Evolutionary conservation across 2,797 vertebrate species (phyloP), one percentile per base, ranked within the genome.

Genomic region (Esox masquinongy): DNA sequence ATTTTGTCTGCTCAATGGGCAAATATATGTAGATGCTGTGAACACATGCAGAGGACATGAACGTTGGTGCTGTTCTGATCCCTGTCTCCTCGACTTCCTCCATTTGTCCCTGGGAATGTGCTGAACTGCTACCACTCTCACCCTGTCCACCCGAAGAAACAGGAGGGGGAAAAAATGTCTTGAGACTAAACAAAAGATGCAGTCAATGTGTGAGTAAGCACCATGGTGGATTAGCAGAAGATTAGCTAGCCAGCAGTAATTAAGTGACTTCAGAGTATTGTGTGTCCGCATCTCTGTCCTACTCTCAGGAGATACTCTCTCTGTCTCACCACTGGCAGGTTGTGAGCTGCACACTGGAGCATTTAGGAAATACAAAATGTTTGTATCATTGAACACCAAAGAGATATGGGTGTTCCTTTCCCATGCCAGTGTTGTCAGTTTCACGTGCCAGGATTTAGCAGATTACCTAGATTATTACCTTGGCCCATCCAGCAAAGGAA

Each of bases 151-250:
- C 43, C 68, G 80, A 12, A 61, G 22, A 84, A 81, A n/a, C 67
- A 19, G 49, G 72, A 73, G 75, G 22, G 84, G 85, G 87, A 79
- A 90, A 87, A 85, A 86, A 87, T 86, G 81, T 86, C 89, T n/a
- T 89, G 86, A 67, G 51, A 80, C 79, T 83, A 78, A 83, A 92
- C 92, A 91, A 92, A 90, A 90, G 87, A 78, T 85, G 83, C 85
- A 91, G 86, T 91, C 84, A 90, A 76, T 87, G 79, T 80, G 79
- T 79, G 83, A 80, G 87, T 90, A 88, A 88, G 71, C 85, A 83
- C 75, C 71, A 64, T 29, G 79, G 59, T 31, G 79, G 91, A 88
- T 92, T 90, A 91, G 88, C 69, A 9, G 79, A 75, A 87, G 88
- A 91, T 92, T 91, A 91, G 82, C 84, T 70, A 83, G 81, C 82